These are phyloP conservation scores for Drosophila prostipennis DNA, from an alignment of 2,888 invertebrate species.

Conservation along the genomic window DNA sequence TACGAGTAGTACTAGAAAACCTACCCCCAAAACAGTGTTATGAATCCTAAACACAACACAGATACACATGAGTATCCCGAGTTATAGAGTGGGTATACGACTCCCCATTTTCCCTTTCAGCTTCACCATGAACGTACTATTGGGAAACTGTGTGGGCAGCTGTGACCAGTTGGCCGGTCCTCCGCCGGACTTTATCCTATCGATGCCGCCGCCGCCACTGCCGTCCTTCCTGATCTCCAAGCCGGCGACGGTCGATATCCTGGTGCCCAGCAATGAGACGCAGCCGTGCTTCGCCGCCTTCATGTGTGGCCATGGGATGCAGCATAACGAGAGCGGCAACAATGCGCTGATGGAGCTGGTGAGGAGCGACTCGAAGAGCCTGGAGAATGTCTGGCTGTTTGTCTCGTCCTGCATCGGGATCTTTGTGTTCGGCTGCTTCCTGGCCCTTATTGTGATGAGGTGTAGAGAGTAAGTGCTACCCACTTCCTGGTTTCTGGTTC, in stretches of 20 bases:
- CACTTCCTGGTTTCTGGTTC: slow-evolving; percentile 37
- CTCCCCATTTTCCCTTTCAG: slow-evolving; percentile 1
- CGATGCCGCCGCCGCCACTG: slow-evolving; percentile 93
- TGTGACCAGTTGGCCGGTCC: slow-evolving; percentile 82
- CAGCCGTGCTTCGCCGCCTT: slow-evolving; percentile 88
- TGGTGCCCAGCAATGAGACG: slow-evolving; percentile 85
- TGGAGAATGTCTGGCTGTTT: slow-evolving; percentile 93
- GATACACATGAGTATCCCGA: slow-evolving; percentile 18
- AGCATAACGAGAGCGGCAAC: slow-evolving; percentile 87
- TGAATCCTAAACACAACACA: slow-evolving; percentile 20
- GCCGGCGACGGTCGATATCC: slow-evolving; percentile 64
- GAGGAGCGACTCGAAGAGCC: slow-evolving; percentile 85
- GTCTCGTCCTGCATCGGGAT: slow-evolving; percentile 92
- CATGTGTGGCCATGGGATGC: slow-evolving; percentile 87
- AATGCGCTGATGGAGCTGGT: slow-evolving; percentile 93
- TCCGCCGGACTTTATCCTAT: slow-evolving; percentile 92
- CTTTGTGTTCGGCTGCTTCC: slow-evolving; percentile 90
- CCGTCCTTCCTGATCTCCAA: slow-evolving; percentile 88
- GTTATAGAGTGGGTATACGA: neutral
- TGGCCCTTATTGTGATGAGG: slow-evolving; percentile 91
- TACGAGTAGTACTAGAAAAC: slow-evolving; percentile 4
- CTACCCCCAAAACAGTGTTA: slow-evolving; percentile 28
- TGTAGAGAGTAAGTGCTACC: slow-evolving; percentile 89
- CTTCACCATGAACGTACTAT: slow-evolving; percentile 63
- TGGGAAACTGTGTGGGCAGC: slow-evolving; percentile 82